A percentile compares a stretch with the other conserved stretches of the same genome.
Conservation (phyloP, 2,888 invertebrate genomes). For the Chromoteleia sp. region DNA sequence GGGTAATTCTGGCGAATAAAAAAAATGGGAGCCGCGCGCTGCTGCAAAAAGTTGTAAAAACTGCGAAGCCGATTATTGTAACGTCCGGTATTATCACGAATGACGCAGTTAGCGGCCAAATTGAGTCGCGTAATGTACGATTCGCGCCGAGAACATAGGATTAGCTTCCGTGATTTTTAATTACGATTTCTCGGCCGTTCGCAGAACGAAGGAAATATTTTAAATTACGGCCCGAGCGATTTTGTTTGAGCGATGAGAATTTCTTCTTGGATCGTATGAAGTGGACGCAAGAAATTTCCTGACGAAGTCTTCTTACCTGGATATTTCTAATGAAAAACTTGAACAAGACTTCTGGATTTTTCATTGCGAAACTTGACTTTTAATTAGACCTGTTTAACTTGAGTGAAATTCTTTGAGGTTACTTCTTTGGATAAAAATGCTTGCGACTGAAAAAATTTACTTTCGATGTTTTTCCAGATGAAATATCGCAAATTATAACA, state of each 20-base stretch:
- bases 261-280: background rate
- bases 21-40: constrained; percentile 4
- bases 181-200: background rate
- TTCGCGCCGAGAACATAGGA: constrained; percentile 8
- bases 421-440: constrained; percentile 20
- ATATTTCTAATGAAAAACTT: constrained; percentile 10
- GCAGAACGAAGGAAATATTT: background rate
- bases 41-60: constrained; percentile 37
- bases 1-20: constrained; percentile 23
- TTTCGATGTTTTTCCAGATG: background rate
- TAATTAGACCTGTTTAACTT: constrained; percentile 27
- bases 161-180: constrained; percentile 14
- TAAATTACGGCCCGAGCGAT: background rate
- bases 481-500: no score
- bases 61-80: constrained; percentile 36
- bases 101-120: constrained; percentile 33
- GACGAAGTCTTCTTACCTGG: background rate
- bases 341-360: constrained; percentile 9
- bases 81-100: constrained; percentile 29
- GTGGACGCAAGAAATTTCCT: background rate
- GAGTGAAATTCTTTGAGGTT: constrained; percentile 22
- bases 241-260: constrained; percentile 1
- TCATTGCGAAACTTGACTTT: constrained; percentile 16
- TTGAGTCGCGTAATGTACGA: constrained; percentile 17
- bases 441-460: constrained; percentile 7